Evolutionary conservation across 2,797 vertebrate species (phyloP), one percentile per base, ranked within the genome.

Genomic region (Melopsittacus undulatus): DNA sequence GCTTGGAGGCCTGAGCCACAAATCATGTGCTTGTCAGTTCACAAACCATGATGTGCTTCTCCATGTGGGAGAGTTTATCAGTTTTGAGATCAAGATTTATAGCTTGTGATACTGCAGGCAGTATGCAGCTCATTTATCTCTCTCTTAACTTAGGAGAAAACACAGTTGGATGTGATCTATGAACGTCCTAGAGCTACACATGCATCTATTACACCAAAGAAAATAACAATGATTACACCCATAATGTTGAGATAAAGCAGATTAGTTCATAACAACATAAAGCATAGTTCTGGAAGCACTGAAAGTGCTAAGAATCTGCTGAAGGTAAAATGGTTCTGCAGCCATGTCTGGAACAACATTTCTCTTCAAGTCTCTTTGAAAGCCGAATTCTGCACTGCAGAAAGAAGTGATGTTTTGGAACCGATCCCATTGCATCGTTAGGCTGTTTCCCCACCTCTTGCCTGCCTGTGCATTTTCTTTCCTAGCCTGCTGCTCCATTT

Each of bases 21-120:
- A 86, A 20, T 84, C 72, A 89, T 61, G 90, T 57, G 2, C 89
- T 91, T 96, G 91, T 91, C 86, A 70, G 9, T 62, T 95, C 45
- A 83, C 68, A 81, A 90, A 67, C 82, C 69, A 10, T 32, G 82
- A 78, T 26, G 70, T 42, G 52, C 72, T 77, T 32, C n/a, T 87
- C 81, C 22, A 6, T 70, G 79, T 42, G 16, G 81, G 45, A 42
- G 73, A 73, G 64, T 84, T 89, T 67, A 48, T 52, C 32, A 9
- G 43, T 57, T 81, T 75, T 83, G 88, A 90, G 91, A 84, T 67
- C 13, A 29, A 92, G 96, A 86, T 66, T 42, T 78, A 19, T 21
- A 64, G 40, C 51, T 75, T 32, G 70, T 45, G 46, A n/a, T 63
- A 34, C 18, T 14, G 13, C 64, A 49, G 38, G 67, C 29, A 27